Conservation (phyloP, 2,888 invertebrate genomes). For the Macropis europaea region DNA sequence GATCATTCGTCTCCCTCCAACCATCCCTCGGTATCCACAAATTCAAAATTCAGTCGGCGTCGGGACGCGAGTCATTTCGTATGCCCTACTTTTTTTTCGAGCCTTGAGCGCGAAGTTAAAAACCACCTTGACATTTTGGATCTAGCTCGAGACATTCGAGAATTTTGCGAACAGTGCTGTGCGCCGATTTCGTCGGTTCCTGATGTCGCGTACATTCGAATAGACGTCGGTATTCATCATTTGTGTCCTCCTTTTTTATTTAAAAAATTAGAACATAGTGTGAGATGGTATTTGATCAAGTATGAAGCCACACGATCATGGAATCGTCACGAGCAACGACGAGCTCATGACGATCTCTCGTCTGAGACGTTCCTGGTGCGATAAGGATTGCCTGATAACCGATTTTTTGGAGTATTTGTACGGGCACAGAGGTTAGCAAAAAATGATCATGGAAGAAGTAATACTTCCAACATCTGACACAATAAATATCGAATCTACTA, state of each 20-base stretch:
- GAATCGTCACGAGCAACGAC: conserved; percentile 24
- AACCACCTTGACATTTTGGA: conserved; percentile 34
- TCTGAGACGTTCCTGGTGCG: conserved; percentile 74
- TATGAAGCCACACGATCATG: conserved; percentile 53
- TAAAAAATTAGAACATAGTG: not conserved
- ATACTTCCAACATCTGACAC: too few species aligned
- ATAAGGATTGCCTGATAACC: conserved; percentile 76
- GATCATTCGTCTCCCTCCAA: conserved; percentile 48
- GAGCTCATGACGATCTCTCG: conserved; percentile 32
- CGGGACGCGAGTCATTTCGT: conserved; percentile 54
- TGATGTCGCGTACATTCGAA: too few species aligned
- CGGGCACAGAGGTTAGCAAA: conserved; percentile 80
- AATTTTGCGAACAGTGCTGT: not conserved
- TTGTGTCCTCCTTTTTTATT: too few species aligned
- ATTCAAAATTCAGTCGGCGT: conserved; percentile 68
- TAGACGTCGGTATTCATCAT: too few species aligned
- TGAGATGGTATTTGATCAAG: conserved; percentile 23
- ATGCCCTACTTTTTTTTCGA: conserved; percentile 41
- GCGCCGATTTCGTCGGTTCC: not conserved
- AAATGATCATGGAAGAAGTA: not conserved
- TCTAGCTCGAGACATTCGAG: not conserved
- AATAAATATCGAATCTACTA: too few species aligned
- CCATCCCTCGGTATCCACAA: conserved; percentile 48
- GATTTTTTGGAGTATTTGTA: conserved; percentile 81
- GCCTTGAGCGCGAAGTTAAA: conserved; percentile 8